A percentile compares a stretch with the other conserved stretches of the same genome.
These are phyloP conservation scores for Scaptomyza parva DNA, from an alignment of 2,888 invertebrate species.

Conservation along the genomic window DNA sequence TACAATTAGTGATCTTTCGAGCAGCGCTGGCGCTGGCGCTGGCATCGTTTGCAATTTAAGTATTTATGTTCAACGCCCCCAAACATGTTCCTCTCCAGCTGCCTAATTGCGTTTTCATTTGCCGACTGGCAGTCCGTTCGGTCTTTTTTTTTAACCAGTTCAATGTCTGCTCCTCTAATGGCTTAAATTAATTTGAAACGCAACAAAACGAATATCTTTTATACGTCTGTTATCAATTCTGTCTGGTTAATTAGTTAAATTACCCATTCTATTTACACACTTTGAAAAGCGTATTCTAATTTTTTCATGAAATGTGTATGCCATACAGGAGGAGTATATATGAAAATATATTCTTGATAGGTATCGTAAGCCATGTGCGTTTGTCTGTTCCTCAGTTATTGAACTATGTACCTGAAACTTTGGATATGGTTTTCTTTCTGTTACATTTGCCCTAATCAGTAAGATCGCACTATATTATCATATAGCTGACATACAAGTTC, in stretches of 20 bases:
- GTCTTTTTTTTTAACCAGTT: slow-evolving; percentile 35
- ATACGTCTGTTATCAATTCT: neutral
- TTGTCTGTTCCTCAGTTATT: too few relatives aligned
- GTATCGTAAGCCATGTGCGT: too few relatives aligned
- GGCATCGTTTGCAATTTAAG: slow-evolving; percentile 73
- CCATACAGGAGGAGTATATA: too few relatives aligned
- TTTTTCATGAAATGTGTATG: too few relatives aligned
- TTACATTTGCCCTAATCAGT: too few relatives aligned
- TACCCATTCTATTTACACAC: too few relatives aligned
- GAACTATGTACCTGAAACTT: too few relatives aligned
- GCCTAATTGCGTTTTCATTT: slow-evolving; percentile 61
- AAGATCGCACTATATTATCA: too few relatives aligned
- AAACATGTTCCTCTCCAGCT: slow-evolving; percentile 26
- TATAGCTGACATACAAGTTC: too few relatives aligned
- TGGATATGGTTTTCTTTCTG: too few relatives aligned
- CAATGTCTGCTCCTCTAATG: slow-evolving; percentile 39
- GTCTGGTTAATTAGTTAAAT: neutral
- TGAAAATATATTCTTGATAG: too few relatives aligned
- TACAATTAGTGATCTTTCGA: slow-evolving; percentile 83
- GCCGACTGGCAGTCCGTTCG: slow-evolving; percentile 32
- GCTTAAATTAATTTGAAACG: slow-evolving; percentile 62
- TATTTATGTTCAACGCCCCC: slow-evolving; percentile 61
- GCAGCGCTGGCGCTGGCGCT: slow-evolving; percentile 38
- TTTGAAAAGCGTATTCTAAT: too few relatives aligned
- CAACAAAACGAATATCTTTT: slow-evolving; percentile 13